Evolutionary conservation across 2,113 vertebrate genomes (phyloP).

Genomic region (Beaufortia kweichowensis): DNA sequence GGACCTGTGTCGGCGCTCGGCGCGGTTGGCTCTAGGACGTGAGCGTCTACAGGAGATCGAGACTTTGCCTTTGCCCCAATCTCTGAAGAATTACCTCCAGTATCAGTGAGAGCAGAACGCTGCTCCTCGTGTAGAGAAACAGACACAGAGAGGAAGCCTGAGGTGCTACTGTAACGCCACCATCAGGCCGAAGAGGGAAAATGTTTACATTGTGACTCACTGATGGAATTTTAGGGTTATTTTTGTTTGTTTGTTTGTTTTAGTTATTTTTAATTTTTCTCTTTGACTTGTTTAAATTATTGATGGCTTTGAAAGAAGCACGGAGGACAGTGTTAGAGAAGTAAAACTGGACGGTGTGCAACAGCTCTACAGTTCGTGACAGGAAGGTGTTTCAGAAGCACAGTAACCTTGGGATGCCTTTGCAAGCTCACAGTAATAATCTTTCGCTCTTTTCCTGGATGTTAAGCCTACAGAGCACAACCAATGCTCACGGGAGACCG

Average conservation of each 20-base stretch:
- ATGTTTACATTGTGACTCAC: constrained; percentile 77
- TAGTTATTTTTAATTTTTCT: not conserved
- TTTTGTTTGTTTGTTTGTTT: not conserved
- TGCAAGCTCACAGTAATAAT: constrained; percentile 26
- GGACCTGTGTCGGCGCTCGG: constrained; percentile 94
- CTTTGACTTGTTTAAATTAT: constrained; percentile 62
- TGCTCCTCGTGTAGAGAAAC: constrained; percentile 11
- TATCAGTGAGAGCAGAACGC: constrained; percentile 84
- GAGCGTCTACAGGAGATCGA: constrained; percentile 90
- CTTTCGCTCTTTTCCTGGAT: constrained; percentile 33
- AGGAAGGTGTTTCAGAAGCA: constrained; percentile 4
- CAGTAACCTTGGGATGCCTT: constrained; percentile 65
- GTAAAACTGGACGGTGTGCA: not conserved
- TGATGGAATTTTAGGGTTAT: constrained; percentile 69
- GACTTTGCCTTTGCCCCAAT: constrained; percentile 90
- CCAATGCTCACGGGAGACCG: constrained; percentile 3
- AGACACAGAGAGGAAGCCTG: constrained; percentile 53
- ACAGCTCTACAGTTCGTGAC: constrained; percentile 1
- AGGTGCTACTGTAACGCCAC: constrained; percentile 65
- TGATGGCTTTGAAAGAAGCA: constrained; percentile 54
- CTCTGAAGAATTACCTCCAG: constrained; percentile 98
- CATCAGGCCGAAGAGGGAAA: constrained; percentile 58
- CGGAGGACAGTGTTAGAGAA: not conserved
- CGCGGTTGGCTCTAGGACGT: constrained; percentile 89
- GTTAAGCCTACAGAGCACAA: constrained; percentile 50